These are phyloP conservation scores for Meiosimyza decipiens DNA, from an alignment of 2,888 invertebrate genomes.

Conservation along the genomic window DNA sequence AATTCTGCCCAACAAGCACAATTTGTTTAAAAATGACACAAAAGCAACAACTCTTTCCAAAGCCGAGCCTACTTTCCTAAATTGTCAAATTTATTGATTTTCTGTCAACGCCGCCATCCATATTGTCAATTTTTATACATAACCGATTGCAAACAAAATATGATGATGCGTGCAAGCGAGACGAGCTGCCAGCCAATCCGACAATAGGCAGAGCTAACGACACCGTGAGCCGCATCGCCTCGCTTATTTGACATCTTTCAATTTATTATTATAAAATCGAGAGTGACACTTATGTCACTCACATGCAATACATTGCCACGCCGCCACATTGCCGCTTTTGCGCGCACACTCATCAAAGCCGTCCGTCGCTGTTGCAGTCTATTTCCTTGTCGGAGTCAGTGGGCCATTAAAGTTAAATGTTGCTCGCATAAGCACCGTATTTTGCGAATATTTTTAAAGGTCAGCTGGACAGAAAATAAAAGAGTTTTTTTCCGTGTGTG, in stretches of 20 bases:
- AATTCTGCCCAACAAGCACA: too few relatives aligned
- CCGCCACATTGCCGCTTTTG: constrained; percentile 13
- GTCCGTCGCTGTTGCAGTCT: constrained; percentile 45
- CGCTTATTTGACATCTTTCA: constrained; percentile 42
- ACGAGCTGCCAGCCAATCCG: constrained; percentile 8
- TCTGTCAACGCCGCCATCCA: constrained; percentile 24
- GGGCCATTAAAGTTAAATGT: constrained; percentile 6
- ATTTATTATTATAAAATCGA: constrained; percentile 50
- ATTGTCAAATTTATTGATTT: constrained; percentile 34
- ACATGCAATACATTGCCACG: constrained; percentile 46
- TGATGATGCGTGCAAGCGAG: neutral
- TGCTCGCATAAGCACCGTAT: neutral
- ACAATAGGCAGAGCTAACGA: constrained; percentile 1
- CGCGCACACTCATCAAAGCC: neutral
- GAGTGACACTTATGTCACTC: constrained; percentile 49
- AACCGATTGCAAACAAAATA: neutral
- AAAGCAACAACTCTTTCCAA: constrained; percentile 4
- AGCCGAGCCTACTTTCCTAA: constrained; percentile 11
- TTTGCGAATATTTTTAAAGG: constrained; percentile 17
- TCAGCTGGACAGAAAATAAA: constrained; percentile 19
- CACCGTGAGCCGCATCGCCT: constrained; percentile 2
- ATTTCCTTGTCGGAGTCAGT: neutral
- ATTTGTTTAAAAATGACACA: too few relatives aligned
- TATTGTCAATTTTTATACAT: constrained; percentile 26
- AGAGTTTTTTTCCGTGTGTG: constrained; percentile 13